A percentile compares a stretch with the other conserved stretches of the same genome.
Conservation (phyloP, 2,113 vertebrate genomes). For the Ictalurus furcatus region DNA sequence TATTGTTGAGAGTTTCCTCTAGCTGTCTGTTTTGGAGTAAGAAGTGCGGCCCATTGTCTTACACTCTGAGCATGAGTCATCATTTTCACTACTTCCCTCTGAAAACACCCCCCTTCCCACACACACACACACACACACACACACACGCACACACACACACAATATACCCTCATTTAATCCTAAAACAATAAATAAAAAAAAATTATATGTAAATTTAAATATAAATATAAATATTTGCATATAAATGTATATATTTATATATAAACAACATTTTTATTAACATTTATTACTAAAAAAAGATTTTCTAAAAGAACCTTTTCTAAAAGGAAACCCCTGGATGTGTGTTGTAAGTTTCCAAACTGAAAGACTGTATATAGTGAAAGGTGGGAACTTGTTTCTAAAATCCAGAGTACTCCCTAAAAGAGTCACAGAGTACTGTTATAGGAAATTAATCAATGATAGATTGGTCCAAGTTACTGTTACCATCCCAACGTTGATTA, state of each 20-base stretch:
- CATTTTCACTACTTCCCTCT: constrained; percentile 18
- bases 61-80: constrained; percentile 9
- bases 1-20: constrained; percentile 42
- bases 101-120: not conserved
- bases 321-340: not conserved
- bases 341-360: not conserved
- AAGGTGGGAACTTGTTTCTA: not conserved
- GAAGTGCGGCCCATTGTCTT: constrained; percentile 18
- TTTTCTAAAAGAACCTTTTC: no score
- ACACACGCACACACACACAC: not conserved
- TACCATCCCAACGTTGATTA: not conserved
- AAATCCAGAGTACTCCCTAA: no score
- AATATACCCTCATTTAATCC: not conserved
- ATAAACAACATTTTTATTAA: no score
- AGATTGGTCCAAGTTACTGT: not conserved
- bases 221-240: no score
- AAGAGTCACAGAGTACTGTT: no score
- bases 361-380: not conserved
- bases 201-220: no score
- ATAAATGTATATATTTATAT: no score
- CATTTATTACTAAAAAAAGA: no score
- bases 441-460: no score
- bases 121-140: not conserved
- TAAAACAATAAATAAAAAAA: no score
- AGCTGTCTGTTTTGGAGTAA: constrained; percentile 21